These are phyloP conservation scores for Lophius piscatorius DNA, from an alignment of 2,113 vertebrate species.

Conservation along the genomic window DNA sequence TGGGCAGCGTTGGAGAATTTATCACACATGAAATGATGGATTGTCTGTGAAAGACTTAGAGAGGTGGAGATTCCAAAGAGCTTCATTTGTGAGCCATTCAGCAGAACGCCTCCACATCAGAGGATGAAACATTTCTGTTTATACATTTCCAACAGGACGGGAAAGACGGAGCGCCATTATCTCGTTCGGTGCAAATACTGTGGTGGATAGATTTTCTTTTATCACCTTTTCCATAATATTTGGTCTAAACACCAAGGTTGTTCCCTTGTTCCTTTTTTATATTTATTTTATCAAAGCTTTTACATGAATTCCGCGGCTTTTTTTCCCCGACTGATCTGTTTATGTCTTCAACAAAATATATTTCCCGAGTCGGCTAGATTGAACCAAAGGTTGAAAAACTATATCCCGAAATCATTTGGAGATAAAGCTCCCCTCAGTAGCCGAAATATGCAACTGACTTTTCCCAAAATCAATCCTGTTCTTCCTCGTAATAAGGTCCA, in stretches of 20 bases:
- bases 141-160: constrained; percentile 59
- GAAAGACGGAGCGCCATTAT: constrained; percentile 40
- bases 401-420: too few species aligned
- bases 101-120: constrained; percentile 44
- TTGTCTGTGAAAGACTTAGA: constrained; percentile 54
- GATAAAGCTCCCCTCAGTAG: too few species aligned
- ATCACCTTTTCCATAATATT: constrained; percentile 50
- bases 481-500: too few species aligned
- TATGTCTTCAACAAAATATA: too few species aligned
- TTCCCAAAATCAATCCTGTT: too few species aligned
- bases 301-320: too few species aligned
- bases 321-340: too few species aligned
- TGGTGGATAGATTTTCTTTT: constrained; percentile 41
- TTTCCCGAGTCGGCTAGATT: too few species aligned
- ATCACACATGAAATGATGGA: constrained; percentile 60
- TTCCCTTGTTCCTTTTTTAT: too few species aligned
- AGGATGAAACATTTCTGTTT: constrained; percentile 37
- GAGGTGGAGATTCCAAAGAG: constrained; percentile 65
- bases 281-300: too few species aligned
- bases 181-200: constrained; percentile 42
- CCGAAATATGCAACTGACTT: too few species aligned
- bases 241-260: constrained; percentile 14
- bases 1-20: constrained; percentile 53
- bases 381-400: too few species aligned
- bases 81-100: constrained; percentile 62